Base-by-base conservation (phyloP, 2,113 vertebrate genomes). In the Trematomus loennbergii region DNA sequence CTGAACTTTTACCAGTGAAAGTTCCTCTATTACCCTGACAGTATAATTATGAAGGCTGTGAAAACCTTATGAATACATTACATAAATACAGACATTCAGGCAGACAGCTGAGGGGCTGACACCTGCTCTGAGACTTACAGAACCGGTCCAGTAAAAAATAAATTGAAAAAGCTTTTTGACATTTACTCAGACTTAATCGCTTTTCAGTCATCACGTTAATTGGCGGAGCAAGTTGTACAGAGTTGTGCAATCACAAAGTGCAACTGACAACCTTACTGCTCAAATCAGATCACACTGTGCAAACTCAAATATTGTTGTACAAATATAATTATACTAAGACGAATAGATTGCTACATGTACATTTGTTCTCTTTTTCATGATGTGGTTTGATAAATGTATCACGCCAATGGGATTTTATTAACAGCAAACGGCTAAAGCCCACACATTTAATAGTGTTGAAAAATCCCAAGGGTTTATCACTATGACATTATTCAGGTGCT, bases 11-110 rank as follows among this genome's bases (percentile, higher is more conserved):
- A 46, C 60, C 43, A 58, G 18, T 72, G 84, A 88, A 89, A 78
- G 68, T 55, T 69, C 71, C 63, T 84, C 89, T 87, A 68, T 88
- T 79, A 86, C 85, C 50, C 83, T 78, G 79, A 83, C 83, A 83
- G 76, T 61, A 65, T 89, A 92, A 93, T 92, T 86, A 92, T 78
- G 17, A 53, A 36, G 65, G 25, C 25, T 13, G 64, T 18, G 48
- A 67, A 52, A 67, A 67, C 3, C 65, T 36, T 29, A 67, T 67
- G 63, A 88, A 89, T 86, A 82, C 57, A 55, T 81, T 61, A 64
- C 71, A 78, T 43, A 52, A 78, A 79, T 18, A 57, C 9, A 81
- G 69, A 79, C 46, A 13, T 72, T 55, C 53, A 71, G 62, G 58
- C 40, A 68, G 68, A 53, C 0, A 1, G 50, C 40, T 54, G 83